Evolutionary conservation across 2,797 vertebrate species (phyloP).

Genomic region (Cuniculus paca): DNA sequence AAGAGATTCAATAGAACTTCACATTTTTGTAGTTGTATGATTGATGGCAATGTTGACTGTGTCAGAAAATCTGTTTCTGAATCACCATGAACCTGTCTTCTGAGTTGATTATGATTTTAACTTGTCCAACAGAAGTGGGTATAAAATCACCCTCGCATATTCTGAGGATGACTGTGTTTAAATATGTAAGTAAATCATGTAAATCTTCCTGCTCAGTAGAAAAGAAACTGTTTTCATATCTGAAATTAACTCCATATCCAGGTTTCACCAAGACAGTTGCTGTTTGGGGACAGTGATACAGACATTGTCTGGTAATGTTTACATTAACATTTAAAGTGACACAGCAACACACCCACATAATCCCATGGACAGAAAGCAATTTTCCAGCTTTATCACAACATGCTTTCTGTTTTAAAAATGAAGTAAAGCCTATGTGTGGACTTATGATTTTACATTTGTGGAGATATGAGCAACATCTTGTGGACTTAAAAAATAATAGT

Average conservation of each 20-base stretch:
- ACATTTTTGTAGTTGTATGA: not conserved
- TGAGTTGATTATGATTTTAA: not conserved
- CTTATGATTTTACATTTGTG: not conserved
- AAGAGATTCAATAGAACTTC: not conserved
- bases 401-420: not conserved
- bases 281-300: not conserved
- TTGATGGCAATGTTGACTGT: not conserved
- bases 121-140: not conserved
- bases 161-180: not conserved
- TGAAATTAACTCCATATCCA: conserved; percentile 10
- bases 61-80: not conserved
- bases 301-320: conserved; percentile 22
- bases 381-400: not conserved
- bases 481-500: not conserved
- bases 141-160: not conserved
- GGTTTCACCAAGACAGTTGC: not conserved
- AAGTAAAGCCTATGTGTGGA: not conserved
- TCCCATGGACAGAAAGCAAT: not conserved
- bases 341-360: not conserved
- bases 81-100: not conserved
- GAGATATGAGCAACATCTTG: not conserved
- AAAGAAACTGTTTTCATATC: conserved; percentile 46
- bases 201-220: not conserved
- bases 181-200: not conserved
- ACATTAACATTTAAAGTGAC: conserved; percentile 35